Evolutionary conservation across 1,140 invertebrate genomes (phyloP).

Genomic region (Brachionus sp.): DNA sequence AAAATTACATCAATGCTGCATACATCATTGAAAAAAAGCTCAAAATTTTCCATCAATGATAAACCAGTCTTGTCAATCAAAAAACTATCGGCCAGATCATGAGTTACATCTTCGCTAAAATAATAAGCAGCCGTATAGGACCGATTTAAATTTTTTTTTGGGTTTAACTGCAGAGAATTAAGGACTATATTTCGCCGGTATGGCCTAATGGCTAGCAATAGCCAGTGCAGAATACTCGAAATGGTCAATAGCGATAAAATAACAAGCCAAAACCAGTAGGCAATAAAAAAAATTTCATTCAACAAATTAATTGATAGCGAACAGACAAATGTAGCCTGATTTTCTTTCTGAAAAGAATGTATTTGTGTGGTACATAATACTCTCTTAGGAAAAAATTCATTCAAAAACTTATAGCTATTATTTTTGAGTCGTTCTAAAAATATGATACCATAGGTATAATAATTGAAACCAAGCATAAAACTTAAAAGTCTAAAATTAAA

Average conservation of each 20-base stretch:
- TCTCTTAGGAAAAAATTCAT: conserved; percentile 26
- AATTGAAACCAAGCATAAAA: conserved; percentile 60
- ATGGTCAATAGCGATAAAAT: neutral
- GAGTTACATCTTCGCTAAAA: conserved; percentile 12
- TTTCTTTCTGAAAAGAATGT: conserved; percentile 21
- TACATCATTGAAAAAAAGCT: conserved; percentile 32
- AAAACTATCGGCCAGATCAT: conserved; percentile 23
- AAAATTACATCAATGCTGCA: conserved; percentile 34
- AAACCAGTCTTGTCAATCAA: conserved; percentile 1
- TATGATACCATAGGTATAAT: neutral
- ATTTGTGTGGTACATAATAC: neutral
- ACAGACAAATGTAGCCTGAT: conserved; percentile 61
- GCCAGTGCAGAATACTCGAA: conserved; percentile 8
- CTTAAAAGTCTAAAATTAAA: conserved; percentile 55
- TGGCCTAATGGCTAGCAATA: neutral
- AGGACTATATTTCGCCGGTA: neutral
- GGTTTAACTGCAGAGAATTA: conserved; percentile 19
- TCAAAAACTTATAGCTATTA: neutral
- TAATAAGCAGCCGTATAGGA: conserved; percentile 25
- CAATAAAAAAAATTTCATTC: conserved; percentile 64
- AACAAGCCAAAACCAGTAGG: conserved; percentile 63
- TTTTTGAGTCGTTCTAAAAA: neutral
- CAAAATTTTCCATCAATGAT: conserved; percentile 40
- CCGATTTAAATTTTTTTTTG: neutral
- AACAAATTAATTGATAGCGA: conserved; percentile 64